Evolutionary conservation across 2,888 invertebrate genomes (phyloP).

Genomic region (Dryococelus australis): DNA sequence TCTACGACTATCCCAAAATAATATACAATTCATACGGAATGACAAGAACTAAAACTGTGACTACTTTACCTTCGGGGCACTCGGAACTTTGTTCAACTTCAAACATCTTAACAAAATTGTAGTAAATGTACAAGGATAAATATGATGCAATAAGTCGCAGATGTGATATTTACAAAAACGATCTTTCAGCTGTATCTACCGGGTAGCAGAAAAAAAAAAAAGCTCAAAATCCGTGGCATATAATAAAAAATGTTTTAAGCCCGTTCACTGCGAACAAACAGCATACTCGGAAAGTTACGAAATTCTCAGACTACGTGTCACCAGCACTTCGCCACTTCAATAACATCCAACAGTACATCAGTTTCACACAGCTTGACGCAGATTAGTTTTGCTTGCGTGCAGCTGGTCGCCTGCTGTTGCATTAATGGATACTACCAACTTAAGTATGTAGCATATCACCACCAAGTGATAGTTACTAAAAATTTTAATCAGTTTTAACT

Average conservation of each 20-base stretch:
- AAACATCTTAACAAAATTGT: neutral
- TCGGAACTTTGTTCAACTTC: neutral
- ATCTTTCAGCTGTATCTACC: too few relatives aligned
- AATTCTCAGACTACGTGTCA: neutral
- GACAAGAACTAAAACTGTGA: too few relatives aligned
- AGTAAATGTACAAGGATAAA: neutral
- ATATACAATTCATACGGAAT: too few relatives aligned
- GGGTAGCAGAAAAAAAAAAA: too few relatives aligned
- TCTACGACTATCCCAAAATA: too few relatives aligned
- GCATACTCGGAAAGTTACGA: too few relatives aligned
- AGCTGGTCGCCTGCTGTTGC: neutral
- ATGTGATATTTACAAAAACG: neutral
- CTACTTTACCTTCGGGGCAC: neutral
- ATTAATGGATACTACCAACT: neutral
- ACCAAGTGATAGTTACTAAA: neutral
- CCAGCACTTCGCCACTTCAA: neutral
- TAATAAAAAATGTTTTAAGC: too few relatives aligned
- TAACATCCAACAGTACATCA: too few relatives aligned
- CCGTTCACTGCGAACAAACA: too few relatives aligned
- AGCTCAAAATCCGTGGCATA: too few relatives aligned
- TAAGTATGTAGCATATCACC: neutral
- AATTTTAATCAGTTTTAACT: neutral
- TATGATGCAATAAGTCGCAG: neutral
- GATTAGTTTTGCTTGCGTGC: too few relatives aligned
- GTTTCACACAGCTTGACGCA: too few relatives aligned